Evolutionary conservation across 2,797 vertebrate species (phyloP), one percentile per base, ranked within the genome.

Genomic region (Sebastiscus albofasciatus): DNA sequence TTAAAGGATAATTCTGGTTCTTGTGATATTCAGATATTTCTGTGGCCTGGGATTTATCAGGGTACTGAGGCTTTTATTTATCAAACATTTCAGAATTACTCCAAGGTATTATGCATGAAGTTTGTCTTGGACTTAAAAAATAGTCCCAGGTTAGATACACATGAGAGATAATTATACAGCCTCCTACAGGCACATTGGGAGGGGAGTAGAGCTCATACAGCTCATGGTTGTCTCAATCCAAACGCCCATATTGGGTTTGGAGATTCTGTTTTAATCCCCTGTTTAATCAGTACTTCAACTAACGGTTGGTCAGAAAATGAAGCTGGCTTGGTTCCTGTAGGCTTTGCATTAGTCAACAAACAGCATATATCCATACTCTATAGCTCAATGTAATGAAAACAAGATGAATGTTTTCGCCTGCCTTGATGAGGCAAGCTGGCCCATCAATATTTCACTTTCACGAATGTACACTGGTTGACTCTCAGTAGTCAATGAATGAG

Each of bases 1-100:
- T 91, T 86, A 75, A 77, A 79, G 77, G 82, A 92, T 92, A 81
- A 90, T 91, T 89, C 54, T 18, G 26, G 67, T 86, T 88, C 67
- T 67, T 9, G 7, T 33, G n/a, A 82, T 59, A 60, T 81, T 81
- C 16, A 22, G 61, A 78, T 77, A 52, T 65, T 60, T 82, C 8
- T 24, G 64, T 62, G 54, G 69, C 36, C 66, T 72, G 16, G 67
- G 73, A 88, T 80, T 86, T 80, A 34, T 84, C 68, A 60, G 49
- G 34, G 3, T 68, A n/a, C 65, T n/a, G 52, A 9, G 20, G 60
- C 73, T 82, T 72, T 46, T 80, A 71, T 82, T 80, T 81, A 82
- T 87, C 70, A 81, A 42, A 71, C 29, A 66, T 73, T 34, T 77
- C 27, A 54, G 60, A 82, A 73, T 67, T 58, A 79, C 67, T 72